Evolutionary conservation across 2,113 vertebrate genomes (phyloP), one percentile per base, ranked within the genome.

Genomic region (Sitta europaea): DNA sequence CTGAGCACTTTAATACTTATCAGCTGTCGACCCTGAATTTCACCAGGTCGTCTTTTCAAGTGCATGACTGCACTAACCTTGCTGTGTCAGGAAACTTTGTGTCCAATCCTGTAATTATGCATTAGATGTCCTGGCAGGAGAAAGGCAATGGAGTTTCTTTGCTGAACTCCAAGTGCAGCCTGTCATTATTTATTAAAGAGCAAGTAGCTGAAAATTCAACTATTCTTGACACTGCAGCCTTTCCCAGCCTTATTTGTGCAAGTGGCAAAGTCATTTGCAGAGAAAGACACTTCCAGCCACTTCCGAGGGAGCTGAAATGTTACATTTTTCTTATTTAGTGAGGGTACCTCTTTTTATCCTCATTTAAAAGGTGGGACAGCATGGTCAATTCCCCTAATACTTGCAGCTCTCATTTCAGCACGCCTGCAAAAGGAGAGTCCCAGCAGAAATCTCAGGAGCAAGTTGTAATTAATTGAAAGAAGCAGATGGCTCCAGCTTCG

Each of bases 141-240:
- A 86, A 94, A 93, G 40, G 87, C 77, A 70, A 11, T 25, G 70
- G 35, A 86, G 73, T 57, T 84, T 81, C 91, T 68, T 53, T 90
- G 65, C 87, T 91, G 80, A 91, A n/a, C 86, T 87, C 57, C 57
- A 54, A 85, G 68, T 70, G 38, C 90, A 92, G 54, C 51, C 36
- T 88, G 92, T 92, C 96, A 80, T 94, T 86, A 96, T 76, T 96
- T 96, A 94, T 96, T 96, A 86, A 93, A 88, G 74, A 83, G 71
- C 55, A 70, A 66, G 84, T 5, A 63, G 57, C 63, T 91, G 92
- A 86, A 90, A 95, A 92, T 58, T 66, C 90, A 95, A 47, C 81
- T 35, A 0, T 53, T 94, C 67, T 63, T 88, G 94, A 86, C 81
- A 71, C 71, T 76, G 90, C 58, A 51, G 9, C 74, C 54, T 91